phyloP scores from a whole-genome alignment of 2,113 vertebrate species.

The Oreotragus oreotragus region DNA sequence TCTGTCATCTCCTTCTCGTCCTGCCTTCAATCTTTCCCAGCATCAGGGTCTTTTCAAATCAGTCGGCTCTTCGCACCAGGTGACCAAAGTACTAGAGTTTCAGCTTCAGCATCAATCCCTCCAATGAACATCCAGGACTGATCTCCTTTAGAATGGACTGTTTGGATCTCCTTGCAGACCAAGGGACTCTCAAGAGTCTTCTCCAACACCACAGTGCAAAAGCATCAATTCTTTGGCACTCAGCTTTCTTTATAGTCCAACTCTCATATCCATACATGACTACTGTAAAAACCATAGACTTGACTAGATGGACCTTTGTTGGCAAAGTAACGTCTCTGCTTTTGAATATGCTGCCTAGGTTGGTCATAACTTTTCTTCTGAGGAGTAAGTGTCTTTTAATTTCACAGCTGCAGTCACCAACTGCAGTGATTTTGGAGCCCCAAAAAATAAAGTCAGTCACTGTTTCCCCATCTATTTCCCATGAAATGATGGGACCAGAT shows the following conservation, averaged over 20 bases:
- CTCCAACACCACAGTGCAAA: background rate
- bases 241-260: background rate
- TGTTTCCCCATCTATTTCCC: background rate
- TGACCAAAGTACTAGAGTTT: background rate
- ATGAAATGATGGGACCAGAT: background rate
- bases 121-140: background rate
- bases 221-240: background rate
- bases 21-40: background rate
- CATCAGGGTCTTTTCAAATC: background rate
- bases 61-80: rapidly evolving
- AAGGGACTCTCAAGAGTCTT: background rate
- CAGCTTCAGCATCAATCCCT: background rate
- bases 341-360: background rate
- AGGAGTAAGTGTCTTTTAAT: background rate
- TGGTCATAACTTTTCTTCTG: background rate
- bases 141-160: background rate
- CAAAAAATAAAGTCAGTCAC: background rate
- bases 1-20: background rate
- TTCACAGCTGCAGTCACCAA: background rate
- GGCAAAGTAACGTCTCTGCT: background rate
- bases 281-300: background rate
- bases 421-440: background rate
- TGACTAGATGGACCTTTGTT: background rate
- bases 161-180: background rate
- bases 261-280: background rate